phyloP scores from a whole-genome alignment of 2,888 invertebrate genomes.

The Caenorhabditis angaria region DNA sequence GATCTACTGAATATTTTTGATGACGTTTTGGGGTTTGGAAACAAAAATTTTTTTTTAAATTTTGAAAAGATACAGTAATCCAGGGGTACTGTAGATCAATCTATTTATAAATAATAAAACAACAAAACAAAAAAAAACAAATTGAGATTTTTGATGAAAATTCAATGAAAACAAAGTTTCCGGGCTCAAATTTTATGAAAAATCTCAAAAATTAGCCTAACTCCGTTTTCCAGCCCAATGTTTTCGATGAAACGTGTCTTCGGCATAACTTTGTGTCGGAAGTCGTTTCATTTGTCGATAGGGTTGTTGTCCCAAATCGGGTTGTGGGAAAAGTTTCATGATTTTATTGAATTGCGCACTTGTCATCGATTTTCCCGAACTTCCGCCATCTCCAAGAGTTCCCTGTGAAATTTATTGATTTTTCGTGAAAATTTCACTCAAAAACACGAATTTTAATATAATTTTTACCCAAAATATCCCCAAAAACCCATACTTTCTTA shows the following conservation, averaged over 20 bases:
- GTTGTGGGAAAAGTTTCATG: constrained; percentile 67
- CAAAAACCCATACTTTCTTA: constrained; percentile 46
- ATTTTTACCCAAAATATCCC: background rate
- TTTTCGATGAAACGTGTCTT: constrained; percentile 65
- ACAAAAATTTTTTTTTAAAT: too few relatives aligned
- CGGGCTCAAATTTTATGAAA: background rate
- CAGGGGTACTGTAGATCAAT: too few relatives aligned
- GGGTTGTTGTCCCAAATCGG: constrained; percentile 61
- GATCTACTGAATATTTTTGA: too few relatives aligned
- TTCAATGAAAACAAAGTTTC: too few relatives aligned
- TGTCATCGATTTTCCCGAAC: constrained; percentile 46
- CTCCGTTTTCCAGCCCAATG: constrained; percentile 57
- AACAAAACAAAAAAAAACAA: too few relatives aligned
- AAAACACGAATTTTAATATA: background rate
- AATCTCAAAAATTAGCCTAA: constrained; percentile 14
- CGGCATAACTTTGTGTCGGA: constrained; percentile 64
- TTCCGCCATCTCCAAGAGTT: constrained; percentile 57
- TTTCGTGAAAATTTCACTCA: too few relatives aligned
- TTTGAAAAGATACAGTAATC: too few relatives aligned
- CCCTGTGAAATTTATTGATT: too few relatives aligned
- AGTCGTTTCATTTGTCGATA: constrained; percentile 65
- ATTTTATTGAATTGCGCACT: constrained; percentile 67
- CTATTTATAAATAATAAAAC: too few relatives aligned
- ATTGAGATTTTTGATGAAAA: too few relatives aligned
- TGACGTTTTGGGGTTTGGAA: too few relatives aligned